Evolutionary conservation across 2,113 vertebrate species (phyloP).

Genomic region (Thalassoma bifasciatum): DNA sequence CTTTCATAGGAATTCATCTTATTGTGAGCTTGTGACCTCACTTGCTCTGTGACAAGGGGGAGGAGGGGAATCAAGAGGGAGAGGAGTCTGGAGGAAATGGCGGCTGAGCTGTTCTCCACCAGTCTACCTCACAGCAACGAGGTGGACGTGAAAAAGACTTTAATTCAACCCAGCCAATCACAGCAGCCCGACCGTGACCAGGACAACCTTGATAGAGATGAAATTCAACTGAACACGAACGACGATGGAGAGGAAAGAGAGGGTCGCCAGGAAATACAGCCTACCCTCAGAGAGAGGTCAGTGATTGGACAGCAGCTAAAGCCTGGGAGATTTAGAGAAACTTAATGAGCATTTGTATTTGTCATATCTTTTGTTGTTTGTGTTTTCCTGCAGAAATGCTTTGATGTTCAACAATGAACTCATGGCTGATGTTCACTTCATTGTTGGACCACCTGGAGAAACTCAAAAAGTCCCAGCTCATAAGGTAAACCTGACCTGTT

Average conservation of each 20-base stretch:
- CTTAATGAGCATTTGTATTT: too few relatives aligned
- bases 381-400: slow-evolving; percentile 85
- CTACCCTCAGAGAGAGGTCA: slow-evolving; percentile 93
- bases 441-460: slow-evolving; percentile 90
- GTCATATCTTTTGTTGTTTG: too few relatives aligned
- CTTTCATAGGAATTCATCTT: slow-evolving; percentile 77
- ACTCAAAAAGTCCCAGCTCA: slow-evolving; percentile 92
- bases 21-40: slow-evolving; percentile 82
- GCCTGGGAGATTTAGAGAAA: too few relatives aligned
- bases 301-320: slow-evolving; percentile 2
- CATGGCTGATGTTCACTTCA: slow-evolving; percentile 95
- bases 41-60: slow-evolving; percentile 72
- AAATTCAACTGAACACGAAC: slow-evolving; percentile 82
- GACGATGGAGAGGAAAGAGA: slow-evolving; percentile 85
- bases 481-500: slow-evolving; percentile 82
- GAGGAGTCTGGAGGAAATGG: slow-evolving; percentile 80
- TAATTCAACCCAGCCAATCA: slow-evolving; percentile 82
- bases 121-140: slow-evolving; percentile 84
- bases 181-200: slow-evolving; percentile 24
- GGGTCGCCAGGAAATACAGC: slow-evolving; percentile 89
- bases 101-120: slow-evolving; percentile 92
- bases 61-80: too few relatives aligned
- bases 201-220: slow-evolving; percentile 59
- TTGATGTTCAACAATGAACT: slow-evolving; percentile 98
- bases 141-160: slow-evolving; percentile 85